Evolutionary conservation across 2,113 vertebrate species (phyloP).

Genomic region (Aspidoscelis tigris): DNA sequence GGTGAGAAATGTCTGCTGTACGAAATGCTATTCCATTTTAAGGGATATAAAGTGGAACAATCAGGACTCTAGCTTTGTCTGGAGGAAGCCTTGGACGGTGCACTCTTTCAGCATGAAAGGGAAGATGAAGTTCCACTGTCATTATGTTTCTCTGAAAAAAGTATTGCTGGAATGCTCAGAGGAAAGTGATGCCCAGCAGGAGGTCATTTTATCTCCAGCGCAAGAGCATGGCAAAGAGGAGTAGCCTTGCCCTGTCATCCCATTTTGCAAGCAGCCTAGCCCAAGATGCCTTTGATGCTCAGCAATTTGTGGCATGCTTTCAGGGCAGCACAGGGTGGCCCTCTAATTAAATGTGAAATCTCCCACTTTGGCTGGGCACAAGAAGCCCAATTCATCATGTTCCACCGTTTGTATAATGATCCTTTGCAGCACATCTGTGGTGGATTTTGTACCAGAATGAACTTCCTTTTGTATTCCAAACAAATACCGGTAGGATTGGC

Average conservation of each 20-base stretch:
- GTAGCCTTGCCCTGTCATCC: neutral
- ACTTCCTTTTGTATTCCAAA: slow-evolving; percentile 33
- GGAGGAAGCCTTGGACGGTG: neutral
- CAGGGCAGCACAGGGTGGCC: neutral
- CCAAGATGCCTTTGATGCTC: neutral
- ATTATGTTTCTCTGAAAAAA: slow-evolving; percentile 6
- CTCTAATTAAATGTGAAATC: slow-evolving; percentile 11
- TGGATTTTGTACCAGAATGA: slow-evolving; percentile 41
- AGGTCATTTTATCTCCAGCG: neutral
- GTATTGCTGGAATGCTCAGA: neutral
- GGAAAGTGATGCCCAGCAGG: too few relatives aligned
- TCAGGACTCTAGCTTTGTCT: neutral
- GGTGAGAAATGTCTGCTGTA: neutral
- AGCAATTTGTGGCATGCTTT: slow-evolving; percentile 14
- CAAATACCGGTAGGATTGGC: slow-evolving; percentile 20
- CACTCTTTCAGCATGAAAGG: neutral
- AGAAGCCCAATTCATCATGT: slow-evolving; percentile 31
- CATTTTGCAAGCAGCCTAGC: neutral
- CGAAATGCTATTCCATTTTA: neutral
- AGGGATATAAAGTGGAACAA: neutral
- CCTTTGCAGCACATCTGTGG: slow-evolving; percentile 14
- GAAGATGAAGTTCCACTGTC: neutral
- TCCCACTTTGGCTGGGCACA: neutral
- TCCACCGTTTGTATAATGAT: slow-evolving; percentile 7
- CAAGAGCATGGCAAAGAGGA: neutral